Evolutionary conservation across 2,888 invertebrate genomes (phyloP), one percentile per base, ranked within the genome.

Genomic region (Lobophora halterata): DNA sequence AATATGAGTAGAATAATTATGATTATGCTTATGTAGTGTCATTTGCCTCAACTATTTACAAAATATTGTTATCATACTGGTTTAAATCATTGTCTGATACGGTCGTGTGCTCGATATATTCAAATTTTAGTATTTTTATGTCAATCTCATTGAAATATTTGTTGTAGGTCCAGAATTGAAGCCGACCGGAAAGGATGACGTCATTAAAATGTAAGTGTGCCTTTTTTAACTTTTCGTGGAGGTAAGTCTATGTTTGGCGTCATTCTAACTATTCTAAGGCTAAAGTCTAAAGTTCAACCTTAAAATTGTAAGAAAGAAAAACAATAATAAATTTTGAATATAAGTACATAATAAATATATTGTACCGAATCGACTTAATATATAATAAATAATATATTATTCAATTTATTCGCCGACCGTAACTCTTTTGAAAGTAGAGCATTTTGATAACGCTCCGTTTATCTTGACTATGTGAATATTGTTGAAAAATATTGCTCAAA

Each of bases 371-470:
- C n/a, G n/a, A n/a, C n/a, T n/a, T n/a, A n/a, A n/a, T n/a, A n/a
- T n/a, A n/a, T n/a, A n/a, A n/a, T n/a, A n/a, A n/a, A n/a, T n/a
- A n/a, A n/a, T n/a, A n/a, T n/a, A n/a, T n/a, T n/a, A n/a, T n/a
- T n/a, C n/a, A n/a, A n/a, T n/a, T n/a, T n/a, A n/a, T n/a, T n/a
- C n/a, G n/a, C n/a, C n/a, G n/a, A n/a, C n/a, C n/a, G n/a, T n/a
- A n/a, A n/a, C n/a, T n/a, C n/a, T n/a, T n/a, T n/a, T n/a, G 30
- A 33, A 54, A 56, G 46, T 56, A 47, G 52, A 54, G 47, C 46
- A 44, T 17, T 35, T 36, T 29, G 49, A 52, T 49, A 52, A 41
- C n/a, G n/a, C n/a, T n/a, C n/a, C n/a, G 20, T 35, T 40, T 40
- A 18, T 45, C 50, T 30, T 2, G n/a, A 31, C 18, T 35, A 12